Evolutionary conservation across 1,140 invertebrate genomes (phyloP).

Genomic region (Megalopta genalis): DNA sequence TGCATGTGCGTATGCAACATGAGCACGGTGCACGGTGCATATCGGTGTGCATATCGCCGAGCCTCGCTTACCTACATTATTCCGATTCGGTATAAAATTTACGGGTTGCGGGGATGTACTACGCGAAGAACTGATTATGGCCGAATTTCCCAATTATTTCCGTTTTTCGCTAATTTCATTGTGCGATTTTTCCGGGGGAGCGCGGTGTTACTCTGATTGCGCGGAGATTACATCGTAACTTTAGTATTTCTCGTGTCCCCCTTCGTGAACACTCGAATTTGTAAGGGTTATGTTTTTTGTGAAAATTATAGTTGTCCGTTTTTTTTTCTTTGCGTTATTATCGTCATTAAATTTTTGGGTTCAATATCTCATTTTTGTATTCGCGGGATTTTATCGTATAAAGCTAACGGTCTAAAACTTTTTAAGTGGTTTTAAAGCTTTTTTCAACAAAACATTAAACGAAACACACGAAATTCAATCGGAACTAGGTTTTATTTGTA

Average conservation of each 20-base stretch:
- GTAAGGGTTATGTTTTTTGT: background rate
- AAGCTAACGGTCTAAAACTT: too few species aligned
- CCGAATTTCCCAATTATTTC: constrained; percentile 18
- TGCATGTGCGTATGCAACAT: background rate
- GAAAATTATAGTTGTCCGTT: background rate
- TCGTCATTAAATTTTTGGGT: too few species aligned
- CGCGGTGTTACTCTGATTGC: constrained; percentile 14
- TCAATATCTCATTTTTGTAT: too few species aligned
- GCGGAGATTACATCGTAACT: constrained; percentile 11
- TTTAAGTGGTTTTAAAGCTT: too few species aligned
- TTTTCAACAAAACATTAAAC: too few species aligned
- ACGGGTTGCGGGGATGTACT: constrained; percentile 10
- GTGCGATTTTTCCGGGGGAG: constrained; percentile 4
- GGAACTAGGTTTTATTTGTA: too few species aligned
- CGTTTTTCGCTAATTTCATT: constrained; percentile 24
- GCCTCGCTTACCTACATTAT: background rate
- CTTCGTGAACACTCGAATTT: background rate
- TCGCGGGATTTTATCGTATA: too few species aligned
- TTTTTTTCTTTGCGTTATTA: too few species aligned
- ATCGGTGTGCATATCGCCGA: too few species aligned
- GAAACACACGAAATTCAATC: too few species aligned
- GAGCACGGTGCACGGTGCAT: background rate
- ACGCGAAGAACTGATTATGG: constrained; percentile 14
- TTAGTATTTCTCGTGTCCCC: background rate
- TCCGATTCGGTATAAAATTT: constrained; percentile 21